Base-by-base conservation (phyloP, 2,888 invertebrate genomes). In the Epistrophe eligans region DNA sequence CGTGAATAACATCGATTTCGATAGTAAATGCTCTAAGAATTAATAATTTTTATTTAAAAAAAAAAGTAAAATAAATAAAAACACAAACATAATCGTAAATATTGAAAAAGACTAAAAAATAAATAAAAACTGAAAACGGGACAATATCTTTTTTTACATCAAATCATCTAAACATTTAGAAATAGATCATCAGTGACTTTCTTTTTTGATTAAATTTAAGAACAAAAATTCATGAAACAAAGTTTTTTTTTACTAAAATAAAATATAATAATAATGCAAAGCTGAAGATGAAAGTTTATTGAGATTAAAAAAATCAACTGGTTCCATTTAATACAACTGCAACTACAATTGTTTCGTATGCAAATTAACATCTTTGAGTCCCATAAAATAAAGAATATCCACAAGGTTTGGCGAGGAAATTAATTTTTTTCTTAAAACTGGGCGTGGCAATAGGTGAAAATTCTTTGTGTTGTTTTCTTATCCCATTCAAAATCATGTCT, bases 81-180 rank as follows among this genome's bases (percentile, higher is more conserved):
- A 55, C 11, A 52, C 55, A 43, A 24, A 55, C 11, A 55, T 35
- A 17, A 55, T 43, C 10, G 32, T 48, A 62, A 71, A 71, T 13
- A 32, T 45, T 24, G n/a, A 48, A 64, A 15, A 76, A 87, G 83
- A 87, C 77, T 87, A 72, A 79, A 55, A 3, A 62, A 45, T 67
- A 66, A 67, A 70, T 76, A 67, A 17, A 82, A 82, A 84, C 77
- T 81, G 77, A 77, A 77, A 73, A 79, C 77, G 76, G 79, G 87
- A 87, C 87, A 87, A 87, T 87, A 87, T 87, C 52, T 73, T 79
- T 84, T 84, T 74, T 55, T 76, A 80, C 60, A 80, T 66, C 38
- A 66, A 81, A 72, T 67, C 77, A 67, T 71, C 32, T 35, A 28
- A 45, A 71, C 15, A 24, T 55, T 43, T 43, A 64, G 48, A 79